These are phyloP conservation scores for Buceros bicornis DNA, from an alignment of 2,797 vertebrate genomes.

Conservation along the genomic window DNA sequence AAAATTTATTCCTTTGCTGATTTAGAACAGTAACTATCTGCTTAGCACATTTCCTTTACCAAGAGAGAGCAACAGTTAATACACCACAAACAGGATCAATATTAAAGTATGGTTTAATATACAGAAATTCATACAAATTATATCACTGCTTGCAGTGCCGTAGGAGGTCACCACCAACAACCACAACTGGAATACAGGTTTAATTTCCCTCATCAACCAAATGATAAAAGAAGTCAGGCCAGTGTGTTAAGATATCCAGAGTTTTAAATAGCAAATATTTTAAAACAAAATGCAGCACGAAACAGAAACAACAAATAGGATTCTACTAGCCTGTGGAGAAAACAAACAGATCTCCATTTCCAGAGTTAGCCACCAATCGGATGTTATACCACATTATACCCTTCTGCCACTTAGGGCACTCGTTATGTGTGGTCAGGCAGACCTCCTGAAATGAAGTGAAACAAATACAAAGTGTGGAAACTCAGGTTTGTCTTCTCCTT, in stretches of 20 bases:
- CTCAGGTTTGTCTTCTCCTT: neutral
- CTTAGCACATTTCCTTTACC: constrained; percentile 47
- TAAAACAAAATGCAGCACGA: constrained; percentile 17
- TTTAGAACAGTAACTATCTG: constrained; percentile 39
- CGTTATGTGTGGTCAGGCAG: neutral
- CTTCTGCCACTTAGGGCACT: neutral
- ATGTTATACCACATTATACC: neutral
- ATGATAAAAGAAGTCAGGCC: constrained; percentile 45
- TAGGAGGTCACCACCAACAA: neutral
- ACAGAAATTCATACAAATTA: constrained; percentile 65
- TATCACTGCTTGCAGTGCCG: constrained; percentile 45
- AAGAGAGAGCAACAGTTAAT: constrained; percentile 66
- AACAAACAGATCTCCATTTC: constrained; percentile 25
- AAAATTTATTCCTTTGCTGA: constrained; percentile 21
- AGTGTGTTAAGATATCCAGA: constrained; percentile 24
- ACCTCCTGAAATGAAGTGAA: constrained; percentile 18
- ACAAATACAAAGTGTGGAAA: neutral
- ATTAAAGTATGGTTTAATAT: constrained; percentile 65
- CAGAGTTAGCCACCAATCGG: neutral
- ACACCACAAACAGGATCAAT: constrained; percentile 66
- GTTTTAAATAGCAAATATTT: constrained; percentile 48
- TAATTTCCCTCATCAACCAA: constrained; percentile 40
- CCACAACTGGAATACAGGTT: constrained; percentile 25
- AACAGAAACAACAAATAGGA: constrained; percentile 30
- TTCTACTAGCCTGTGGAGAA: constrained; percentile 11